These are phyloP conservation scores for Myopa tessellatipennis DNA, from an alignment of 2,888 invertebrate species.

Conservation along the genomic window DNA sequence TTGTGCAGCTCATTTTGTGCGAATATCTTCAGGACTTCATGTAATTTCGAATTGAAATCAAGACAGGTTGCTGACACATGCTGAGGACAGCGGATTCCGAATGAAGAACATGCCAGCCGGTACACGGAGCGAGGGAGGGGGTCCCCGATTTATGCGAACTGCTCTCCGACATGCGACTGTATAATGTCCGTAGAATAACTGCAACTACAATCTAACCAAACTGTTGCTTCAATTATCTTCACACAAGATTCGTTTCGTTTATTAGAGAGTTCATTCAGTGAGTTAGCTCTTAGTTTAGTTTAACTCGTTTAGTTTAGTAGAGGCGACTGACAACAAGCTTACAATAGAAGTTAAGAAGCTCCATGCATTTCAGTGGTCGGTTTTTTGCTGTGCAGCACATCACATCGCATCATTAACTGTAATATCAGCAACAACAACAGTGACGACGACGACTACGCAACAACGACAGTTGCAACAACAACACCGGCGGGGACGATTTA, in stretches of 20 bases:
- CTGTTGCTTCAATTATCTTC: no score
- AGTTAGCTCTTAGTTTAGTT: no score
- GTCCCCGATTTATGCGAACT: not conserved
- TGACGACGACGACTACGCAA: not conserved
- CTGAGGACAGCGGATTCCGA: constrained; percentile 1
- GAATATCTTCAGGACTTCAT: constrained; percentile 24
- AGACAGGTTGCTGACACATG: constrained; percentile 8
- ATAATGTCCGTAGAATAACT: no score
- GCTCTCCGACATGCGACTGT: not conserved
- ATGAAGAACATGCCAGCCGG: not conserved
- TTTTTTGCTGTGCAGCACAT: not conserved
- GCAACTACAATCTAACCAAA: no score
- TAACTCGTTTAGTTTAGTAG: not conserved
- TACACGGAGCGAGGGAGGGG: not conserved
- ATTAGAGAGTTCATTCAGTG: no score
- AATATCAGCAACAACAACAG: not conserved
- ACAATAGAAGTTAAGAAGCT: not conserved
- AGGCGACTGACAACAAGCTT: not conserved
- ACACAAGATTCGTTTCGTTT: no score
- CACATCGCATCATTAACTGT: not conserved
- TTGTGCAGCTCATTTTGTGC: constrained; percentile 5
- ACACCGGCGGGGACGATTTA: constrained; percentile 44
- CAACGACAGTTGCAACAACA: not conserved
- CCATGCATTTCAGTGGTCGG: not conserved
- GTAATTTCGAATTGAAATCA: constrained; percentile 30